Evolutionary conservation across 35 echinoderm and acorn worm genomes (phyloP), one percentile per base, ranked within the genome.

Genomic region (Stichopus chloronotus): DNA sequence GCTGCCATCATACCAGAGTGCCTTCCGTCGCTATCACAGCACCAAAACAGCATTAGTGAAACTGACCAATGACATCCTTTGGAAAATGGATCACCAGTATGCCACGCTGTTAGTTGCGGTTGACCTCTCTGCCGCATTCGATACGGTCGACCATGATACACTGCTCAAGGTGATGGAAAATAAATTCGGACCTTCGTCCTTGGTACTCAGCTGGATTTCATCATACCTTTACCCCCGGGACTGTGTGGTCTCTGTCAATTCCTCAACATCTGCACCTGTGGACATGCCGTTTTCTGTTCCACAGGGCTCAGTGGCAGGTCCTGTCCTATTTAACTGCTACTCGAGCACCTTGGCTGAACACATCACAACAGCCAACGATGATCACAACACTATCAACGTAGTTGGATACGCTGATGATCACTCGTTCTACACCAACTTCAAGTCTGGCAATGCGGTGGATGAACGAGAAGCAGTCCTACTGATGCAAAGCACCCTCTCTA

Each of bases 321-420:
- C 85, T 8, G 85, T 88, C 19, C 9, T 58, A 9, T 68, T 58
- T 30, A 88, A 63, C 61, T 25, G 54, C 23, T 88, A 88, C 13
- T 9, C 22, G 8, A 88, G 85, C 52, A 88, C 57, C 19, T 25
- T 88, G 16, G 24, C 22, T 12, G 85, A 63, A 21, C 52, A 16
- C 54, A 83, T 83, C 54, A 16, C 9, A 4, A 8, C 79, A 5
- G 5, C 19, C 11, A 55, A 52, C 3, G 19, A 5, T 54, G 5
- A 53, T 6, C 11, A n/a, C 19, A 9, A 88, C 23, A 10, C 12
- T 88, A n/a, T n/a, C 16, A 63, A 53, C 23, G 16, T 88, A 25
- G 60, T 88, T 17, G 85, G 19, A 7, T 88, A 88, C 60, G 85
- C 85, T 24, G 85, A 88, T 88, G 85, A 88, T 57, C 85, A 88